Base-by-base conservation (phyloP, 35 echinoderm and acorn worm species). In the Stichopus chloronotus region DNA sequence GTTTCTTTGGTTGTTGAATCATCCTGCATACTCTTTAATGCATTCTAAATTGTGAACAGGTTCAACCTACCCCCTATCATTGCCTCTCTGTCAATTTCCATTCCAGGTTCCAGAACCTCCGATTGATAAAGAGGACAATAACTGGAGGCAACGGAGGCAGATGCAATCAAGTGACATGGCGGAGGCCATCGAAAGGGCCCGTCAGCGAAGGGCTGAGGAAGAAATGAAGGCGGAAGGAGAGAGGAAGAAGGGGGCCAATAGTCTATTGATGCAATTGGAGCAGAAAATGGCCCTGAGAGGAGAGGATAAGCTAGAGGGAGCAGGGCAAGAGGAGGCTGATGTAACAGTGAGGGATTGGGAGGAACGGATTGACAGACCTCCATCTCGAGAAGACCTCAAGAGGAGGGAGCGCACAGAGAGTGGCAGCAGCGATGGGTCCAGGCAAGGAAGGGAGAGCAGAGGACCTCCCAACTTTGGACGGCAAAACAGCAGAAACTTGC, bases 371-470 rank as follows among this genome's bases (percentile, higher is more conserved):
- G 89, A 71, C 43, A 81, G 65, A 57, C 88, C 90, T 14, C 90
- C 90, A n/a, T 91, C 90, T 59, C 74, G 90, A 59, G 59, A 89
- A 9, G 87, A 71, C 24, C 22, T 89, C 86, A 78, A 93, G 93
- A 90, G 93, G 93, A 79, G 86, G 94, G 85, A 98, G 83, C 60
- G 97, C 11, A 98, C 97, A 76, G 97, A 98, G 80, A 98, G 97
- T 92, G 97, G 95, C 5, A 96, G 97, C 72, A 98, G 97, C 93
- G 97, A 98, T 91, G 97, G 97, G 8, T 96, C 97, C 16, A 94
- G 97, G 78, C 96, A 95, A 88, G 94, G 94, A 30, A 92, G 93
- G 92, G 94, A 77, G 69, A 94, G 57, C 84, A 82, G 91, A 90
- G 78, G 78, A 22, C 90, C 69, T 78, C 52, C 76, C 17, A 65